Evolutionary conservation across 2,113 vertebrate genomes (phyloP).

Genomic region (Drymodes brunneopygia): DNA sequence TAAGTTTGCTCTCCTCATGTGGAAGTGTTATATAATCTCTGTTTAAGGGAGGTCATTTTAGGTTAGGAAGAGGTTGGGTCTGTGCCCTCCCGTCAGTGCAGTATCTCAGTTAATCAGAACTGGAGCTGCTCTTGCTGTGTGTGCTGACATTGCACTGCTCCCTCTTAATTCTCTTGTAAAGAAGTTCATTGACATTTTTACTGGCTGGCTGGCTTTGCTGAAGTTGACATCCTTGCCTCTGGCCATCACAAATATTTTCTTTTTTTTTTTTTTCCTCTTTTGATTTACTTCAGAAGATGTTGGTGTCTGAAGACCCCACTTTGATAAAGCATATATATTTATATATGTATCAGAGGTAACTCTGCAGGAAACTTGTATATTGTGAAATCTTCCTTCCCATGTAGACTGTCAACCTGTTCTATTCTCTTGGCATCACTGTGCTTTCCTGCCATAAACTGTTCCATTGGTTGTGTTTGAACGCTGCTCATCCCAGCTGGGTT

Average conservation of each 20-base stretch:
- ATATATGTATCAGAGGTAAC: background rate
- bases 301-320: background rate
- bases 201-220: background rate
- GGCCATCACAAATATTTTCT: background rate
- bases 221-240: background rate
- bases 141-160: background rate
- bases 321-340: background rate
- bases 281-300: background rate
- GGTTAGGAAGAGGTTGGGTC: background rate
- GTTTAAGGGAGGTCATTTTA: background rate
- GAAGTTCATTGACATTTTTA: conserved; percentile 58
- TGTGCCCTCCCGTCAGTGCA: background rate
- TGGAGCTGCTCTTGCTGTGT: background rate
- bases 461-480: background rate
- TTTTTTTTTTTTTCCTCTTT: background rate
- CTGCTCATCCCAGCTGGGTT: background rate
- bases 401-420: background rate
- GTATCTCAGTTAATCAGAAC: background rate
- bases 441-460: background rate
- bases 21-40: background rate
- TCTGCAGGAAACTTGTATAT: background rate
- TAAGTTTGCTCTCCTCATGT: background rate
- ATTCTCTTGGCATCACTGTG: background rate
- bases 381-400: background rate
- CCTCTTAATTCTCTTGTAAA: background rate